Conservation (phyloP, 1,140 invertebrate species). For the Bombus sibiricus region DNA sequence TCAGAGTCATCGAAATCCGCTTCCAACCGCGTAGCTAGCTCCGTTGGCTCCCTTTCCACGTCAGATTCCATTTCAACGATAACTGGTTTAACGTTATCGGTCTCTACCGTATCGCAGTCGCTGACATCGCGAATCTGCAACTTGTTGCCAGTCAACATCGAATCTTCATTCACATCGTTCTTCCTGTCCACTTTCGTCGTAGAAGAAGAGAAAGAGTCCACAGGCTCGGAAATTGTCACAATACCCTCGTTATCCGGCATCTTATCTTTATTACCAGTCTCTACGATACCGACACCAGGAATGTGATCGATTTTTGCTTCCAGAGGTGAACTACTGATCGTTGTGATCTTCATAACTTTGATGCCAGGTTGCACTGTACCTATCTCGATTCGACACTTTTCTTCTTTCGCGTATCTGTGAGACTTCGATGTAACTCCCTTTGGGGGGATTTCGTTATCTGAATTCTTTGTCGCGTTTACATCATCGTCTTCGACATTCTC, state of each 20-base stretch:
- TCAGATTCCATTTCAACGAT: slow-evolving; percentile 85
- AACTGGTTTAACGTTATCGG: slow-evolving; percentile 70
- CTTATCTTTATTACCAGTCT: slow-evolving; percentile 47
- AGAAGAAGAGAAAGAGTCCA: slow-evolving; percentile 66
- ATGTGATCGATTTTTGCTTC: slow-evolving; percentile 75
- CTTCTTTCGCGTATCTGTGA: not conserved
- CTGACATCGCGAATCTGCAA: slow-evolving; percentile 78
- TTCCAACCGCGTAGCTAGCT: too few relatives aligned
- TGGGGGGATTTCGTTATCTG: not conserved
- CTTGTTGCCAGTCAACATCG: slow-evolving; percentile 37
- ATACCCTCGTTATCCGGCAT: slow-evolving; percentile 6
- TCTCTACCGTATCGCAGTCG: slow-evolving; percentile 71
- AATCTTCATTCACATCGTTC: not conserved
- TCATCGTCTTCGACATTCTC: not conserved
- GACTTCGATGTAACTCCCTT: not conserved
- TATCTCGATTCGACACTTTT: slow-evolving; percentile 69
- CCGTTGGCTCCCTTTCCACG: slow-evolving; percentile 72
- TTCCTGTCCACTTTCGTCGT: slow-evolving; percentile 37
- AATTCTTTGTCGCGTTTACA: not conserved
- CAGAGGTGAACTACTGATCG: slow-evolving; percentile 70
- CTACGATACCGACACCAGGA: slow-evolving; percentile 74
- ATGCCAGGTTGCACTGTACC: slow-evolving; percentile 51
- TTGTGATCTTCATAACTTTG: slow-evolving; percentile 74
- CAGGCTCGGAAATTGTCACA: slow-evolving; percentile 73
- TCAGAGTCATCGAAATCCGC: not conserved